Evolutionary conservation across 2,888 invertebrate genomes (phyloP), one percentile per base, ranked within the genome.

Genomic region (Poecilus cupreus): DNA sequence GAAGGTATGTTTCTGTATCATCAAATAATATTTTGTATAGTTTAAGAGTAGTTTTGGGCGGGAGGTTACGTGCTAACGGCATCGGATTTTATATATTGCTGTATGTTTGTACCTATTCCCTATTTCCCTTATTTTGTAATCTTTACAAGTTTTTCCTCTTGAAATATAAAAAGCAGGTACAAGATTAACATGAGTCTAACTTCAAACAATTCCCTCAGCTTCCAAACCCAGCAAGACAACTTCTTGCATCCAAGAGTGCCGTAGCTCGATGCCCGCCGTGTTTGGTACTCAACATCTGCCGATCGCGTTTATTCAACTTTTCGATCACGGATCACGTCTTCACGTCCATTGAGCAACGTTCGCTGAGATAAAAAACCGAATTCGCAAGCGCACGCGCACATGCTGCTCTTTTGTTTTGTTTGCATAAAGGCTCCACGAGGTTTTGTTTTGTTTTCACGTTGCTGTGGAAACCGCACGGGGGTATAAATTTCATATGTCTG

Each of bases 261-360:
- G 16, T 2, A 46, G 46, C 2, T 46, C 46, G 46, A 20, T 20
- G 54, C 1, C 20, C 16, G 54, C 54, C 11, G 54, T 10, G 11
- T 54, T 22, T 54, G 22, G 3, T 6, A 32, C 11, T 18, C 16
- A 54, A n/a, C 22, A 54, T 54, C 54, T 13, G 54, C 13, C 54
- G 22, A 11, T 54, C 54, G 13, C 22, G 54, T 54, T 54, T 54
- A 54, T 54, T 54, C 54, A 54, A 54, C 54, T 54, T 54, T 54
- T 54, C 54, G 32, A 32, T 32, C 32, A 32, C 32, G 32, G 32
- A 32, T 32, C 32, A 32, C 32, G 32, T 54, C 54, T 16, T 32
- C 32, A 32, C 32, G 32, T 54, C 54, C 54, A 54, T 54, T 54
- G 20, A 54, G 22, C 11, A 22, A 22, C 18, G 18, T 18, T 16